Evolutionary conservation across 2,888 invertebrate genomes (phyloP).

Genomic region (Drosophila prostipennis): DNA sequence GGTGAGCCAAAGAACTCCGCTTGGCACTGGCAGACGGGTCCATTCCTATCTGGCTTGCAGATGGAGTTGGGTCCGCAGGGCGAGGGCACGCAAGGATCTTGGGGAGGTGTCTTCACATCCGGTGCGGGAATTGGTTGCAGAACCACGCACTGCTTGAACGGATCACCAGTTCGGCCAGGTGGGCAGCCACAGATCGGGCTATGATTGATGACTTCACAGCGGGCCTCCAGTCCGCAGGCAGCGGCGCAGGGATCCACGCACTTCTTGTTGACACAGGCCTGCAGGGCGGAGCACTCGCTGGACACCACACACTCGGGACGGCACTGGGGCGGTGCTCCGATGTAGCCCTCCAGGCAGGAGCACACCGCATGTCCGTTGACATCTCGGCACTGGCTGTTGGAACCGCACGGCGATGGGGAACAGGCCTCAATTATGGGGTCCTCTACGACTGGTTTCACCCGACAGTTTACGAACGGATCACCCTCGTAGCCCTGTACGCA

Average conservation of each 20-base stretch:
- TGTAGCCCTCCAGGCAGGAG: slow-evolving; percentile 90
- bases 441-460: slow-evolving; percentile 86
- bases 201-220: slow-evolving; percentile 92
- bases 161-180: slow-evolving; percentile 91
- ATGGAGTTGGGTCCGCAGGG: slow-evolving; percentile 93
- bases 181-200: slow-evolving; percentile 94
- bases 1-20: slow-evolving; percentile 92
- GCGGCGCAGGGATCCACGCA: slow-evolving; percentile 93
- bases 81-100: slow-evolving; percentile 87
- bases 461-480: slow-evolving; percentile 89
- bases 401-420: slow-evolving; percentile 90
- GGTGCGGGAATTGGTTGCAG: slow-evolving; percentile 62
- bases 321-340: slow-evolving; percentile 92
- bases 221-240: slow-evolving; percentile 91
- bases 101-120: slow-evolving; percentile 82
- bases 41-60: slow-evolving; percentile 90
- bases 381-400: slow-evolving; percentile 89
- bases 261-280: slow-evolving; percentile 91
- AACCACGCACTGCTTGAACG: slow-evolving; percentile 88
- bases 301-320: slow-evolving; percentile 94
- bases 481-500: slow-evolving; percentile 92
- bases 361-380: slow-evolving; percentile 90
- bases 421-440: slow-evolving; percentile 87
- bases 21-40: slow-evolving; percentile 92
- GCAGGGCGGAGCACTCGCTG: slow-evolving; percentile 91